phyloP scores from a whole-genome alignment of 2,113 vertebrate genomes.

The Tragelaphus buxtoni region DNA sequence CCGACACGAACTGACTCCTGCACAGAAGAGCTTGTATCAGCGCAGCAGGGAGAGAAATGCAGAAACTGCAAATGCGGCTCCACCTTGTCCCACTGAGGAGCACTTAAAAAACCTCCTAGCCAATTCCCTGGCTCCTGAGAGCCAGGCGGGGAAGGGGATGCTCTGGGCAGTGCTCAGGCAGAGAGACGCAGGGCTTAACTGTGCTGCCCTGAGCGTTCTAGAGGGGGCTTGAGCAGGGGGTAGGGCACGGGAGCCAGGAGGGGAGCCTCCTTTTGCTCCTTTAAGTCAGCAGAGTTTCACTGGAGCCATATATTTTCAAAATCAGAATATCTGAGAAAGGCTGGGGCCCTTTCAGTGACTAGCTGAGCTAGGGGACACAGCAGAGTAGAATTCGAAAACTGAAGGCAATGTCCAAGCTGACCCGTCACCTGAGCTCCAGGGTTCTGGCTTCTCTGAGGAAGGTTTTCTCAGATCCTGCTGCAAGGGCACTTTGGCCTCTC shows the following conservation, averaged over 20 bases:
- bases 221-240: neutral
- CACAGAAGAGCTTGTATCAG: neutral
- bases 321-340: neutral
- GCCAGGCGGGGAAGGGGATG: constrained; percentile 66
- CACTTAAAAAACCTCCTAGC: constrained; percentile 70
- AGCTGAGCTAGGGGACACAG: neutral
- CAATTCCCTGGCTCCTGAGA: constrained; percentile 59
- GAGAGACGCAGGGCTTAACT: constrained; percentile 74
- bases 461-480: neutral
- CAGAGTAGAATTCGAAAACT: neutral
- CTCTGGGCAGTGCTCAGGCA: constrained; percentile 77
- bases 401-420: neutral
- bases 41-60: constrained; percentile 2
- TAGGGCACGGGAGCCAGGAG: neutral
- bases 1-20: neutral
- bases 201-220: neutral
- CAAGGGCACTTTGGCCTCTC: neutral
- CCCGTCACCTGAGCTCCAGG: neutral
- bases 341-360: neutral
- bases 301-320: neutral
- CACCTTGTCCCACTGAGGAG: constrained; percentile 64
- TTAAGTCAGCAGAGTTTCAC: neutral
- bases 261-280: neutral
- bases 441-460: neutral
- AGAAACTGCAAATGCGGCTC: neutral